Conservation (phyloP, 2,888 invertebrate genomes). For the Melinaea menophilus region DNA sequence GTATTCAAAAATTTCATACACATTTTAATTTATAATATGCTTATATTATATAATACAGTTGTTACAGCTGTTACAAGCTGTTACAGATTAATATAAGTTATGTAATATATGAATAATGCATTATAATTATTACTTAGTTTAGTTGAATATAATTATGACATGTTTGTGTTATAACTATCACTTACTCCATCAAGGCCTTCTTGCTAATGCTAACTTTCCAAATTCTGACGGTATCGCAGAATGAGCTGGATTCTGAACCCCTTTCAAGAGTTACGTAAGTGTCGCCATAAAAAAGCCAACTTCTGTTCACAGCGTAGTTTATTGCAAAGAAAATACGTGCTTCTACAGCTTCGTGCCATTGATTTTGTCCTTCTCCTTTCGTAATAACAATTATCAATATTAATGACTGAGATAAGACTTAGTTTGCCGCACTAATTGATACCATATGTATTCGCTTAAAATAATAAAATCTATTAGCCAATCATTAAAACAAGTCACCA, state of each 20-base stretch:
- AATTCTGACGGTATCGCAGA: constrained; percentile 49
- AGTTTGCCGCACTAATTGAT: background rate
- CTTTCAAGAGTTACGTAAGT: constrained; percentile 51
- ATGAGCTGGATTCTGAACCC: constrained; percentile 47
- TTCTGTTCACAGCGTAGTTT: constrained; percentile 46
- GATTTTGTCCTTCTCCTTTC: constrained; percentile 20
- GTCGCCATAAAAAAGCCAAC: constrained; percentile 49
- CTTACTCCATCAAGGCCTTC: constrained; percentile 49
- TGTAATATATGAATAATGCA: background rate
- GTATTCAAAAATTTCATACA: too few species aligned
- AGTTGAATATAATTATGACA: background rate
- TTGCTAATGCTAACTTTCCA: constrained; percentile 43
- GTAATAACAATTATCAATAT: background rate
- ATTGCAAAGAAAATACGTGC: constrained; percentile 48
- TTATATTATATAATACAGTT: background rate
- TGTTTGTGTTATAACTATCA: constrained; percentile 16
- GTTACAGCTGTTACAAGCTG: background rate
- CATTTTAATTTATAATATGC: background rate
- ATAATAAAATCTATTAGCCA: background rate
- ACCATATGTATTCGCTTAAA: background rate
- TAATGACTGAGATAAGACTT: background rate
- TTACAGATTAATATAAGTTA: background rate
- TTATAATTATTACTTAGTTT: too few species aligned
- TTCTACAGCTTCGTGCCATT: constrained; percentile 43
- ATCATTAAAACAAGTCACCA: constrained; percentile 35